phyloP scores from a whole-genome alignment of 2,797 vertebrate genomes.

The Rhinogobio ventralis region DNA sequence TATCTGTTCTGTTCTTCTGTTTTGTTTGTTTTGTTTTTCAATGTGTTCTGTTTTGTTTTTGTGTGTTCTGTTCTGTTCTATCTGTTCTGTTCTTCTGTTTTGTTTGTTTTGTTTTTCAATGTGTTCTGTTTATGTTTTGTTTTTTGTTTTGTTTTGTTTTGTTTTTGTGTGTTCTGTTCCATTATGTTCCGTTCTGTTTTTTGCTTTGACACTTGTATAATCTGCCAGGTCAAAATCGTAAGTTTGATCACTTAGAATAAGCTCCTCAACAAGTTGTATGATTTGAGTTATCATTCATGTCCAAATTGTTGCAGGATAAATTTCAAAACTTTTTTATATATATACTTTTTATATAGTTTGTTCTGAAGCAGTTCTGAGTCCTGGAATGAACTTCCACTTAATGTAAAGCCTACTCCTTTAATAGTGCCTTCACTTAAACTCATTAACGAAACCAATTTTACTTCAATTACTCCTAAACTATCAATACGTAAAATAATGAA shows the following conservation, averaged over 20 bases:
- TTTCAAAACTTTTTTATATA: background rate
- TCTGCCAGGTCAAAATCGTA: background rate
- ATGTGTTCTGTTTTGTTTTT: background rate
- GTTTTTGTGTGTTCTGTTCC: background rate
- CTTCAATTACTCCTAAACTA: conserved; percentile 20
- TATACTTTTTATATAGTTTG: background rate
- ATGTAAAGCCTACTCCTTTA: background rate
- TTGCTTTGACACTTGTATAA: background rate
- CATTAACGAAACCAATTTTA: background rate
- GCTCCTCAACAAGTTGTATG: background rate
- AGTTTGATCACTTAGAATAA: background rate
- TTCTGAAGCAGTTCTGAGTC: too few species aligned
- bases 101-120: background rate
- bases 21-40: too few species aligned
- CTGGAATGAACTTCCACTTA: background rate
- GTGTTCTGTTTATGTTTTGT: background rate
- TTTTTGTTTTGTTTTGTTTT: background rate
- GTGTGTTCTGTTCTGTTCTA: background rate
- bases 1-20: too few species aligned
- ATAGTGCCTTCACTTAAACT: background rate
- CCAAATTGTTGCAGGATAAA: background rate
- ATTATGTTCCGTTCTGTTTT: background rate
- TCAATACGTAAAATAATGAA: conserved; percentile 9
- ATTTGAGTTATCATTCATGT: background rate
- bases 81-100: background rate